These are phyloP conservation scores for Heterodera schachtii DNA, from an alignment of 1,140 invertebrate genomes.

Conservation along the genomic window DNA sequence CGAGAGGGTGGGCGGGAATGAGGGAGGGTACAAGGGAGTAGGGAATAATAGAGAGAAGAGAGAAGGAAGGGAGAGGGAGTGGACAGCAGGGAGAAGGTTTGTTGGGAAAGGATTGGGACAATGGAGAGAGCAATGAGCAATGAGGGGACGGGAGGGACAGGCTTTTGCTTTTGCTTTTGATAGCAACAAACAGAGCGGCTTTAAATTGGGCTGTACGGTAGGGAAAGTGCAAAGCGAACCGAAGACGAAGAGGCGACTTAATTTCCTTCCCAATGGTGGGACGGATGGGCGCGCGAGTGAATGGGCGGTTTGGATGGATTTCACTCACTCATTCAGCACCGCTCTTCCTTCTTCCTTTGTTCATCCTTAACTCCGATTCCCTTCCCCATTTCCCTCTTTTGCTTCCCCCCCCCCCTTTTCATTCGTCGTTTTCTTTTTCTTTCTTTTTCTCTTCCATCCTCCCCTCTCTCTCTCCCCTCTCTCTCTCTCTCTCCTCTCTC, in stretches of 20 bases:
- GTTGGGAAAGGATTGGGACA: no score
- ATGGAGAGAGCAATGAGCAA: background rate
- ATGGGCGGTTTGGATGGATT: background rate
- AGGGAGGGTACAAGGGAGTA: background rate
- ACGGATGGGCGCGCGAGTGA: background rate
- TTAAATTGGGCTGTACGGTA: no score
- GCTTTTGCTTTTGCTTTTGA: no score
- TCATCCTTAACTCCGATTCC: no score
- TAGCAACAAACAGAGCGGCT: no score
- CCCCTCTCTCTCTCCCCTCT: no score
- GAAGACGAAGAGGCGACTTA: background rate
- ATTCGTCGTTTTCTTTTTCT: no score
- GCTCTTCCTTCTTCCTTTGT: no score
- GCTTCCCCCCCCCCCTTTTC: no score
- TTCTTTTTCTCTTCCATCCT: background rate
- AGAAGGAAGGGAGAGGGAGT: background rate
- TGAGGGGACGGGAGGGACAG: background rate
- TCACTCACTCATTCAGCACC: background rate
- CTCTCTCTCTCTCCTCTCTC: no score
- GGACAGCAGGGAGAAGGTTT: no score
- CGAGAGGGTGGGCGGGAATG: background rate
- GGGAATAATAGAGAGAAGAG: background rate
- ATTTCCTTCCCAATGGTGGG: background rate
- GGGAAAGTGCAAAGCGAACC: background rate
- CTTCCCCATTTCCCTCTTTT: no score